Base-by-base conservation (phyloP, 2,888 invertebrate species). In the Terebella lapidaria region DNA sequence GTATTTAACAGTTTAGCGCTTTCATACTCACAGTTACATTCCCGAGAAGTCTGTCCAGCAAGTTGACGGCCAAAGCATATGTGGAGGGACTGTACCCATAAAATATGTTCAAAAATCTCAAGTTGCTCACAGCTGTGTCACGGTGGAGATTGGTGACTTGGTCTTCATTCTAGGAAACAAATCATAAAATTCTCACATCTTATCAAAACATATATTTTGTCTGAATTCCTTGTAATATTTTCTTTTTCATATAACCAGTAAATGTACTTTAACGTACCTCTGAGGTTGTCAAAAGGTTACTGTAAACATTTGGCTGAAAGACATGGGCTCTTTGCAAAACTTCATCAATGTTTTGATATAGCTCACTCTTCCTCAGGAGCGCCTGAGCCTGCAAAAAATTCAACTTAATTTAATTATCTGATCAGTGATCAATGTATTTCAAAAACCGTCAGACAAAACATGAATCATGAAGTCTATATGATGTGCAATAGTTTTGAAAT, bases 31-130 rank as follows among this genome's bases (percentile, higher is more conserved):
- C 76, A 71, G 73, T 74, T 20, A 75, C 72, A 67, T 71, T 74
- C 3, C 70, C 69, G 26, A 76, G 64, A 57, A 77, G 72, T 52
- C 68, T 65, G 60, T 77, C 76, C 49, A 76, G 55, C 47, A 71
- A 67, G 54, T 68, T 66, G 56, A 72, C 69, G 53, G 76, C 71
- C 46, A 72, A 66, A 46, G 71, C 71, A 60, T 74, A 72, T 3
- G 74, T 73, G 26, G 70, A 70, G 42, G 72, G 66, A 47, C 66
- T 65, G 56, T 67, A 72, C 52, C 68, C 70, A 66, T 74, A 76
- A 63, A 76, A 77, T 42, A 71, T 66, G 61, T 72, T 71, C 59
- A 77, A 67, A 56, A 73, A 74, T 59, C 72, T 65, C 27, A 77
- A 66, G 51, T 74, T 71, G 59, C 69, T 70, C n/a, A 74, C 72